These are phyloP conservation scores for Rallus crepitans DNA, from an alignment of 2,797 vertebrate genomes.

Conservation along the genomic window DNA sequence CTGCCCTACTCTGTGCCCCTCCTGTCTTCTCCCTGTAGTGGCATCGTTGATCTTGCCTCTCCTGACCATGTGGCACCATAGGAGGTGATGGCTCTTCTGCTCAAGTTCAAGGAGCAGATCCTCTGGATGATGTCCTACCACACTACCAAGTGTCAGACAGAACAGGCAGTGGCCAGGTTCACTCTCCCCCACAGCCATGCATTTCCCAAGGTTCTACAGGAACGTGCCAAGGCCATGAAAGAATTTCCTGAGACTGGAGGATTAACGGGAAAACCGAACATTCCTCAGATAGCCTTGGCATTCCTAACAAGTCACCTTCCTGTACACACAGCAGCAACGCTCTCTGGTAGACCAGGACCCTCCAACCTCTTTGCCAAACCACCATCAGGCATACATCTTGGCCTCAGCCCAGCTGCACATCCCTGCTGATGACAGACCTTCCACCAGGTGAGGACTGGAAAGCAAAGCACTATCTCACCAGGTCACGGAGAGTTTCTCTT, in stretches of 20 bases:
- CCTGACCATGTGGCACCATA: fast-evolving
- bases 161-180: not conserved
- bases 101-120: not conserved
- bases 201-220: constrained; percentile 58
- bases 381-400: not conserved
- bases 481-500: not conserved
- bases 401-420: not conserved
- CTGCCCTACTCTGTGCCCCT: not conserved
- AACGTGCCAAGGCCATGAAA: not conserved
- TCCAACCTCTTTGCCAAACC: not conserved
- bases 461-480: not conserved
- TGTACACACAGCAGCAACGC: not conserved
- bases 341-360: not conserved
- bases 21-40: not conserved
- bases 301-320: constrained; percentile 8
- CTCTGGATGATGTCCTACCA: not conserved
- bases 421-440: not conserved
- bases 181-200: constrained; percentile 34
- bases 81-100: not conserved
- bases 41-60: not conserved
- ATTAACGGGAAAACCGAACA: constrained; percentile 46
- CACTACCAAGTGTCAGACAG: not conserved
- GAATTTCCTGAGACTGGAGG: constrained; percentile 9
- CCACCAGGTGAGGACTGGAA: fast-evolving
- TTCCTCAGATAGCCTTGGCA: not conserved